These are phyloP conservation scores for Melipona quadrifasciata DNA, from an alignment of 1,140 invertebrate species.

Conservation along the genomic window DNA sequence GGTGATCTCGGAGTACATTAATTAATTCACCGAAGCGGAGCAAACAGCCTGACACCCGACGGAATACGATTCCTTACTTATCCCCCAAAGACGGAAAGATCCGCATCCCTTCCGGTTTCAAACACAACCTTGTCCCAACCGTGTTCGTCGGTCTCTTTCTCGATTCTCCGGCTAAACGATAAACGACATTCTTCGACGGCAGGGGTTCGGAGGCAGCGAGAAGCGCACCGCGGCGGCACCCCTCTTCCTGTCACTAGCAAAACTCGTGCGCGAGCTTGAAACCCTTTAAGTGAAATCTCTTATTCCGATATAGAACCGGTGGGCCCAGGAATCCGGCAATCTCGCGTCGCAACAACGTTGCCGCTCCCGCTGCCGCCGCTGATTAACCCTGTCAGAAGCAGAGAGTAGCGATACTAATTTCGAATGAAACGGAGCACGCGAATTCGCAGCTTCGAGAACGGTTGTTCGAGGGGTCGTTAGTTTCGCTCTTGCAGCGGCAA, in stretches of 20 bases:
- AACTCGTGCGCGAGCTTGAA: slow-evolving; percentile 79
- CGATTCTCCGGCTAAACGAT: slow-evolving; percentile 15
- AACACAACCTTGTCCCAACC: slow-evolving; percentile 13
- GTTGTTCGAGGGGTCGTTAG: slow-evolving; percentile 18
- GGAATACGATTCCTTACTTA: slow-evolving; percentile 79
- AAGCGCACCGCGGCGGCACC: slow-evolving; percentile 37
- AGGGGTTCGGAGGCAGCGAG: slow-evolving; percentile 33
- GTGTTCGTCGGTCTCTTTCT: slow-evolving; percentile 17
- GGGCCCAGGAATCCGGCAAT: not conserved
- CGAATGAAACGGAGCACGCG: slow-evolving; percentile 75
- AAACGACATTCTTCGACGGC: slow-evolving; percentile 36
- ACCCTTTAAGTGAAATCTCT: slow-evolving; percentile 83
- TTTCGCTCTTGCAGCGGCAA: not conserved
- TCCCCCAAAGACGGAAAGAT: slow-evolving; percentile 58
- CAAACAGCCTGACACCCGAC: slow-evolving; percentile 76
- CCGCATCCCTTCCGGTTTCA: slow-evolving; percentile 62
- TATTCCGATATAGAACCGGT: slow-evolving; percentile 78
- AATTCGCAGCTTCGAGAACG: slow-evolving; percentile 7
- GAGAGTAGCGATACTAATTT: slow-evolving; percentile 82
- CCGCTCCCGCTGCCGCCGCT: slow-evolving; percentile 53
- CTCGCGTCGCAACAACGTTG: slow-evolving; percentile 21
- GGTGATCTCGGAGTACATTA: slow-evolving; percentile 76
- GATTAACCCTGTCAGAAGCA: slow-evolving; percentile 82
- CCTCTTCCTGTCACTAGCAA: slow-evolving; percentile 81
- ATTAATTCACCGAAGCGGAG: slow-evolving; percentile 75